Percentiles rank a stretch among this genome's conserved stretches.
Evolutionary conservation across 35 echinoderm and acorn worm species (phyloP).

Genomic region (Diadema setosum): DNA sequence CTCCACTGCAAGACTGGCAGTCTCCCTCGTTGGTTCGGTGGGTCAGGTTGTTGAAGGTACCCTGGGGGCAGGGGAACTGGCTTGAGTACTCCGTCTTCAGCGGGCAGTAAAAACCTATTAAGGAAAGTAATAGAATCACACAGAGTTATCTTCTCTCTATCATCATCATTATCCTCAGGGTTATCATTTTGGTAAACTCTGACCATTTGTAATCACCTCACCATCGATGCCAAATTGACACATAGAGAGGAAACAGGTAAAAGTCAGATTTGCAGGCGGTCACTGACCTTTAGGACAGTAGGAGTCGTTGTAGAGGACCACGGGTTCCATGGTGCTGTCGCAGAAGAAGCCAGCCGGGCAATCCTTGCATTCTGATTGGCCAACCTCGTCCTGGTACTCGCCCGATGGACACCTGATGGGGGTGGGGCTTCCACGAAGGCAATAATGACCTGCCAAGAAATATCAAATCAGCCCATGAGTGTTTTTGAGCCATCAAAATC

Average conservation of each 20-base stretch:
- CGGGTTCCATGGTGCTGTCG: constrained; percentile 79
- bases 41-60: constrained; percentile 96
- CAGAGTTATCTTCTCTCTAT: no score
- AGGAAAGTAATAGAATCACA: no score
- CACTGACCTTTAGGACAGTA: constrained; percentile 84
- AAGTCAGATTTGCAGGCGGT: no score
- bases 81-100: constrained; percentile 45
- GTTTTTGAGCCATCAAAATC: no score
- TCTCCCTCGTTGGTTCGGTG: constrained; percentile 60
- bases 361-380: constrained; percentile 77
- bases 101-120: neutral
- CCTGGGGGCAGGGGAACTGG: constrained; percentile 78
- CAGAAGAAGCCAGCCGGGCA: constrained; percentile 80
- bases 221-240: no score
- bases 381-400: constrained; percentile 86
- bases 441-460: constrained; percentile 76
- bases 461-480: no score
- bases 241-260: no score
- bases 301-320: constrained; percentile 82
- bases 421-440: constrained; percentile 48
- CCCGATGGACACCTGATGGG: constrained; percentile 77
- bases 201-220: no score
- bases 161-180: no score
- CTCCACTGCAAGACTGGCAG: constrained; percentile 64
- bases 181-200: no score